Percentiles rank a stretch among this genome's conserved stretches.
These are phyloP conservation scores for Cepaea nemoralis DNA, from an alignment of 1,140 invertebrate genomes.

Conservation along the genomic window DNA sequence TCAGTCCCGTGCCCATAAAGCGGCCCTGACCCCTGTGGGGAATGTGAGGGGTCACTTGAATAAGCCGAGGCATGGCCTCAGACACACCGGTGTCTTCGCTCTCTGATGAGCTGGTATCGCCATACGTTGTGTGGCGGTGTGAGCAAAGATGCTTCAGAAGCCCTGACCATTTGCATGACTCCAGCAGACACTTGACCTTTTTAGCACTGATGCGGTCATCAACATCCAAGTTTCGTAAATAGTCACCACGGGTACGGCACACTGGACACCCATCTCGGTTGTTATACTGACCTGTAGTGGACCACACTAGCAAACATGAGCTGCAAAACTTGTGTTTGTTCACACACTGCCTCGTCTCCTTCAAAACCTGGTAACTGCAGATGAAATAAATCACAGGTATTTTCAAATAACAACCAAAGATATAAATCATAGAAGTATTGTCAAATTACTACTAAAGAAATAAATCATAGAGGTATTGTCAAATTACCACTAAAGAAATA, in stretches of 20 bases:
- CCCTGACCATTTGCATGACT: constrained; percentile 62
- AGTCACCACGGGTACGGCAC: constrained; percentile 60
- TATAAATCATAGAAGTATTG: too few relatives aligned
- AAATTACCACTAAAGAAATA: too few relatives aligned
- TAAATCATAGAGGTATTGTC: too few relatives aligned
- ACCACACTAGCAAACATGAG: constrained; percentile 66
- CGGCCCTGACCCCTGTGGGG: not conserved
- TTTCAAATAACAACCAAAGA: too few relatives aligned
- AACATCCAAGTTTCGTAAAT: constrained; percentile 54
- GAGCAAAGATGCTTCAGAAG: constrained; percentile 47
- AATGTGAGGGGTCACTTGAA: constrained; percentile 20
- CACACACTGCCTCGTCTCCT: constrained; percentile 61
- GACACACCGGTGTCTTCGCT: not conserved
- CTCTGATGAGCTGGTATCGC: not conserved
- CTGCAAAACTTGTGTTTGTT: constrained; percentile 67
- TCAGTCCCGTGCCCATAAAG: constrained; percentile 30
- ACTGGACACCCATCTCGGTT: constrained; percentile 66
- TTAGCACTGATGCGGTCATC: constrained; percentile 56
- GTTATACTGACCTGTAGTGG: constrained; percentile 56
- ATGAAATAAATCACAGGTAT: too few relatives aligned
- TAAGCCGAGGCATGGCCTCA: constrained; percentile 22
- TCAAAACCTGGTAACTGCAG: constrained; percentile 65
- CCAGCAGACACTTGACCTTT: constrained; percentile 56
- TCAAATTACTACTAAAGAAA: too few relatives aligned
- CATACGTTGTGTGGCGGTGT: constrained; percentile 61